Conservation (phyloP, 2,888 invertebrate species). For the Polymixis flavicincta region DNA sequence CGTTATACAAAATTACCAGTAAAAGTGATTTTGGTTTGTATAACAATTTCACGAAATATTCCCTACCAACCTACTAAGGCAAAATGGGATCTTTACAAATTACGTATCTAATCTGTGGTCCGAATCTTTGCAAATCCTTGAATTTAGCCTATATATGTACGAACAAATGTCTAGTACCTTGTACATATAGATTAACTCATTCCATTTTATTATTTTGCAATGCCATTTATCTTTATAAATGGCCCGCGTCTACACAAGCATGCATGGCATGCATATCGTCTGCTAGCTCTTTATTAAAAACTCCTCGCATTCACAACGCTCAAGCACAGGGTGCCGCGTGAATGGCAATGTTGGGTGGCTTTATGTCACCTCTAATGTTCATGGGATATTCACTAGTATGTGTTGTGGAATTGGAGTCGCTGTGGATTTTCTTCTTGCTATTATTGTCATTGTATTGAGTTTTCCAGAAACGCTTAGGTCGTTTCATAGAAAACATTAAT, state of each 20-base stretch:
- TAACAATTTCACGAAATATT: background rate
- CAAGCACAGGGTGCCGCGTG: slow-evolving; percentile 24
- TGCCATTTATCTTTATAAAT: slow-evolving; percentile 39
- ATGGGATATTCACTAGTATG: slow-evolving; percentile 14
- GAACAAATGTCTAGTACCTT: background rate
- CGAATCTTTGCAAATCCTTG: background rate
- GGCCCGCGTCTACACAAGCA: slow-evolving; percentile 27
- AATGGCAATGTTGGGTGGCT: slow-evolving; percentile 42
- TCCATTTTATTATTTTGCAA: slow-evolving; percentile 20
- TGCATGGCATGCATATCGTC: slow-evolving; percentile 57
- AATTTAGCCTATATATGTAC: background rate
- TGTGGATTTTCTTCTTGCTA: background rate
- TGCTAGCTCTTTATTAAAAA: slow-evolving; percentile 59
- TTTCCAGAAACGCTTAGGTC: background rate
- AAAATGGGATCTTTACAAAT: background rate
- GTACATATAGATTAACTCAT: slow-evolving; percentile 2
- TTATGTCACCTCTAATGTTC: slow-evolving; percentile 35
- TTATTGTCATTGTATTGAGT: background rate
- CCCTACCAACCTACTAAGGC: no score
- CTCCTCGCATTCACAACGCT: slow-evolving; percentile 51
- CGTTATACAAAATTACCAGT: background rate
- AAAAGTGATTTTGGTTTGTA: background rate
- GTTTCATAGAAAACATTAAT: background rate
- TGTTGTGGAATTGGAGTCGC: background rate
- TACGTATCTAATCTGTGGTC: background rate